Evolutionary conservation across 2,888 invertebrate species (phyloP).

Genomic region (Nebria brevicollis): DNA sequence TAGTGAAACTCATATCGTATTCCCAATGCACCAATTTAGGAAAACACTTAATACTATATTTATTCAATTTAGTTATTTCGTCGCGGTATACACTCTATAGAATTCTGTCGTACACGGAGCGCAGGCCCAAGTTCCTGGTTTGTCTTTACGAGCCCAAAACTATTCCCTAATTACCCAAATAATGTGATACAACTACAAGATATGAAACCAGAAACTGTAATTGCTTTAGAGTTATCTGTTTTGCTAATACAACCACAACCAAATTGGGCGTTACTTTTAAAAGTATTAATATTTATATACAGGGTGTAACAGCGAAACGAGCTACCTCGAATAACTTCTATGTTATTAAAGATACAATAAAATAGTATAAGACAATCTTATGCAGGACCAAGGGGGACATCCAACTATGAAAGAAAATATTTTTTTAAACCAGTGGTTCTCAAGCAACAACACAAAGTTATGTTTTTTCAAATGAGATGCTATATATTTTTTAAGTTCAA

Average conservation of each 20-base stretch:
- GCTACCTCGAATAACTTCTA: no score
- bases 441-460: no score
- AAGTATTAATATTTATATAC: slow-evolving; percentile 65
- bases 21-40: no score
- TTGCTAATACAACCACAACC: slow-evolving; percentile 81
- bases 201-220: slow-evolving; percentile 69
- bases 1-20: neutral
- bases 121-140: slow-evolving; percentile 76
- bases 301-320: no score
- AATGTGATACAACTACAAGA: slow-evolving; percentile 63
- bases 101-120: slow-evolving; percentile 67
- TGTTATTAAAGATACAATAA: no score
- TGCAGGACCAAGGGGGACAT: no score
- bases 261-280: slow-evolving; percentile 78
- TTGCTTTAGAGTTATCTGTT: slow-evolving; percentile 77
- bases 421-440: no score
- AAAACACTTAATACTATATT: slow-evolving; percentile 5
- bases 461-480: no score
- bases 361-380: no score
- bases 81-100: slow-evolving; percentile 68
- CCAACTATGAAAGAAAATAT: no score
- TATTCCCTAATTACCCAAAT: slow-evolving; percentile 65
- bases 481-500: no score
- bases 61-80: slow-evolving; percentile 63
- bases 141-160: slow-evolving; percentile 72